Evolutionary conservation across 2,113 vertebrate species (phyloP), one percentile per base, ranked within the genome.

Genomic region (Gavia stellata): DNA sequence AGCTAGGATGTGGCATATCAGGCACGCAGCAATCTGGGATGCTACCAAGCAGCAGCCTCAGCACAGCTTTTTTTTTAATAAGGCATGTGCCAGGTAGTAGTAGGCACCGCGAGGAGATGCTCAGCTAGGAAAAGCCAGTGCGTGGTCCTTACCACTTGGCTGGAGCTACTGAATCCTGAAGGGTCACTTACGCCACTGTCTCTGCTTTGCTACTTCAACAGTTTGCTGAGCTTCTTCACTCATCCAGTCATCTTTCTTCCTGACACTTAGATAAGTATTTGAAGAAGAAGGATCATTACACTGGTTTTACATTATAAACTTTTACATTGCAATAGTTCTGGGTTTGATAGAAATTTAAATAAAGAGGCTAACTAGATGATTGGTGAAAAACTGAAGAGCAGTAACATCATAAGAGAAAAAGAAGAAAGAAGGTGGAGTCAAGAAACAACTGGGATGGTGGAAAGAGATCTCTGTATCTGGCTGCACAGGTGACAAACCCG

Each of bases 1-100:
- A 1, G 23, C 31, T 58, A 68, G 49, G 53, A 62, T 28, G 63
- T 47, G 47, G 40, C 5, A 0, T 0, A 0, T 58, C 79, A 83
- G 45, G 34, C 17, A 3, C 34, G 3, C 49, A 40, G 38, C 0
- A 8, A 50, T 42, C 78, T 18, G 24, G 40, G 33, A 67, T 75
- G 86, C 33, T 2, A 0, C 47, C 44, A 44, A 63, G 52, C 55
- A 89, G n/a, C 55, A 82, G 36, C 53, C 58, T 75, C 40, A 49
- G 9, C 12, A 56, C 0, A 0, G 44, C 49, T 78, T 36, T 62
- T 45, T 70, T 89, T 91, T 92, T 25, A 44, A 36, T 52, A 50
- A 56, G 16, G 29, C 18, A 16, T 0, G 3, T 47, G 36, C 17
- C 10, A 83, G 55, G 33, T 9, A 8, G 14, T 42, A 81, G 47